phyloP scores from a whole-genome alignment of 2,797 vertebrate genomes.

The Pseudotriccus pelzelni region DNA sequence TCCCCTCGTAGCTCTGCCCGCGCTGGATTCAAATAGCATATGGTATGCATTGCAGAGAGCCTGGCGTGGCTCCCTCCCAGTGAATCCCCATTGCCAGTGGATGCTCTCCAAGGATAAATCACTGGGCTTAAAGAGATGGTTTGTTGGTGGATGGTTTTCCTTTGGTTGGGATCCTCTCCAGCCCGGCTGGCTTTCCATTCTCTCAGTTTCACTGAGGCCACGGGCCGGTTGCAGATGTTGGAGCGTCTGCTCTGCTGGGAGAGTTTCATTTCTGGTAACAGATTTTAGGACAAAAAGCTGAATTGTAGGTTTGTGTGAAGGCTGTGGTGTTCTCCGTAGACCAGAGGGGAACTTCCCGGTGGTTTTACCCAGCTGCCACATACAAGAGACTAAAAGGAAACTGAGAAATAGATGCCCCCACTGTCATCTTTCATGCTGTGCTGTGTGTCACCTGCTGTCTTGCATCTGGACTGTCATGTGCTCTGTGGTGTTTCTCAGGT shows the following conservation, averaged over 20 bases:
- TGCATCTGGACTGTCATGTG: too few relatives aligned
- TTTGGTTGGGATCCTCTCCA: background rate
- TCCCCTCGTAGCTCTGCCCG: accelerated
- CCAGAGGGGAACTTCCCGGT: background rate
- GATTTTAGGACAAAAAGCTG: background rate
- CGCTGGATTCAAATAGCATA: background rate
- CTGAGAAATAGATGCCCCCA: background rate
- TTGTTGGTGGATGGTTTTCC: background rate
- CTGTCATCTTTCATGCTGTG: accelerated
- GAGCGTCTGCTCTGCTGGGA: background rate
- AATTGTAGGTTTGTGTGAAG: background rate
- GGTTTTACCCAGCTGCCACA: background rate
- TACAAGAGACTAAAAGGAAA: background rate
- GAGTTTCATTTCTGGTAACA: background rate
- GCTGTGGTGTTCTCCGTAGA: background rate
- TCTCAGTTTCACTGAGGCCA: background rate
- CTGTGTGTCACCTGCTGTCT: background rate
- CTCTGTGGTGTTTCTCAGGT: background rate
- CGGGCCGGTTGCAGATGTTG: background rate
- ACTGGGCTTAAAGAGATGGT: background rate
- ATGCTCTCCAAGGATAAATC: background rate
- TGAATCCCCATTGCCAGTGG: background rate
- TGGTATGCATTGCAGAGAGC: background rate
- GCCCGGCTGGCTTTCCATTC: background rate
- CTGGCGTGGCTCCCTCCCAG: background rate